Conservation (phyloP, 2,797 vertebrate species). For the Botia kubotai region DNA sequence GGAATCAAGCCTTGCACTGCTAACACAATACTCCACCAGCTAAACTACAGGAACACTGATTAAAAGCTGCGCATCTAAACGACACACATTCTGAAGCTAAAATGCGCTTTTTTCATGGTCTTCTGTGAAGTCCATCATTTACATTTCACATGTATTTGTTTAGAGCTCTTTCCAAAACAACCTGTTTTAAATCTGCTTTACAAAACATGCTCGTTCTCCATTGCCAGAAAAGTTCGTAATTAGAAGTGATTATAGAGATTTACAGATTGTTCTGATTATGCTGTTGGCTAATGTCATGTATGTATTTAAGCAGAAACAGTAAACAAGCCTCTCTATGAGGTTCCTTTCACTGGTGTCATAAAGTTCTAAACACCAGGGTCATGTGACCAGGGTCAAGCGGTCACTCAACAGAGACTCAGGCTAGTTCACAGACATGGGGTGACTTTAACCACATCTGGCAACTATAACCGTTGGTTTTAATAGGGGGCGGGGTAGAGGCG, state of each 20-base stretch:
- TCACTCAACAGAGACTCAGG: constrained; percentile 76
- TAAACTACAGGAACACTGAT: neutral
- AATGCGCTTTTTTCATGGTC: neutral
- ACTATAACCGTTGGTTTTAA: constrained; percentile 78
- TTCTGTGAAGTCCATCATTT: neutral
- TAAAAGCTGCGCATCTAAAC: neutral
- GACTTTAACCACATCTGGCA: constrained; percentile 86
- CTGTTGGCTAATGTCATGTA: too few relatives aligned
- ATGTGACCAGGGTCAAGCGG: constrained; percentile 74
- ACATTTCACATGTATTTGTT: neutral
- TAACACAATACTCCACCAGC: too few relatives aligned
- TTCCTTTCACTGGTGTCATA: constrained; percentile 60
- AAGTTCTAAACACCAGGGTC: constrained; percentile 75
- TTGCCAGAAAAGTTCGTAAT: too few relatives aligned
- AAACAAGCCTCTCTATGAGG: neutral
- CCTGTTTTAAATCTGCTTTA: too few relatives aligned
- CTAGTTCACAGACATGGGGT: constrained; percentile 73
- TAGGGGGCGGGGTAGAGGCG: constrained; percentile 64
- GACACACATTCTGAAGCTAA: neutral
- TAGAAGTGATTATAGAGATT: too few relatives aligned
- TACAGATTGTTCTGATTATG: too few relatives aligned
- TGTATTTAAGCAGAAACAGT: too few relatives aligned
- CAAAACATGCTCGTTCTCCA: too few relatives aligned
- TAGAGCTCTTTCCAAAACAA: too few relatives aligned
- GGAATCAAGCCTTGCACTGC: too few relatives aligned